Percentiles rank a stretch among this genome's conserved stretches.
Conservation (phyloP, 2,797 vertebrate genomes). For the Gymnothorax reevesii region DNA sequence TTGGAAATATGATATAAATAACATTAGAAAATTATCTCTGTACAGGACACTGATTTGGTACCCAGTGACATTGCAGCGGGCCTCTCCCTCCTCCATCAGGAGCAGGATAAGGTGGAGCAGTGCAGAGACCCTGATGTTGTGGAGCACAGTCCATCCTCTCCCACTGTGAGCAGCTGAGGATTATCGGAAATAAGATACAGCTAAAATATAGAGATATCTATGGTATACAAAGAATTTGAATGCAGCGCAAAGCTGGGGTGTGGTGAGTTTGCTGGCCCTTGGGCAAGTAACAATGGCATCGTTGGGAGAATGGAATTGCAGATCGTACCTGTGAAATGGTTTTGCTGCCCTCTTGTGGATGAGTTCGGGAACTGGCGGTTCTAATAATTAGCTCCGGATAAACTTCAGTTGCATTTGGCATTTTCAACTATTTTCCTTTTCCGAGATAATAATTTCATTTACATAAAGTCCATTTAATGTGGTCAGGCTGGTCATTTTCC, state of each 20-base stretch:
- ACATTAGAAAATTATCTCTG: not conserved
- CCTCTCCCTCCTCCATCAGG: conserved; percentile 90
- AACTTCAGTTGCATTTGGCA: not conserved
- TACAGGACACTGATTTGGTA: conserved; percentile 94
- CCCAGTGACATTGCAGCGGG: conserved; percentile 94
- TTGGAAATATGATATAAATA: not conserved
- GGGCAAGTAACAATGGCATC: not conserved
- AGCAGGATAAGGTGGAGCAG: conserved; percentile 85
- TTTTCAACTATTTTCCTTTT: not conserved
- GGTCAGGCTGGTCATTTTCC: not conserved
- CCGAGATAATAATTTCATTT: not conserved
- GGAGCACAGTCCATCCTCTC: conserved; percentile 72
- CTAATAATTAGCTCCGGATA: not conserved
- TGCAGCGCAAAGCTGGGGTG: not conserved
- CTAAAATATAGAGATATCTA: no score
- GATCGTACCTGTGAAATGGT: not conserved
- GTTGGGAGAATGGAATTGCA: not conserved
- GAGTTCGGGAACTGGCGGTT: not conserved
- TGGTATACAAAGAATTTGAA: not conserved
- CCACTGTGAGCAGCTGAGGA: conserved; percentile 68
- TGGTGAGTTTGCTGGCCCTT: not conserved
- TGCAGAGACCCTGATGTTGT: conserved; percentile 77
- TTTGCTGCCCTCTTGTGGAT: conserved; percentile 2
- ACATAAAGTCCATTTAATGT: not conserved
- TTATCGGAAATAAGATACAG: not conserved